These are phyloP conservation scores for Chelonus insularis DNA, from an alignment of 1,140 invertebrate genomes.

Conservation along the genomic window DNA sequence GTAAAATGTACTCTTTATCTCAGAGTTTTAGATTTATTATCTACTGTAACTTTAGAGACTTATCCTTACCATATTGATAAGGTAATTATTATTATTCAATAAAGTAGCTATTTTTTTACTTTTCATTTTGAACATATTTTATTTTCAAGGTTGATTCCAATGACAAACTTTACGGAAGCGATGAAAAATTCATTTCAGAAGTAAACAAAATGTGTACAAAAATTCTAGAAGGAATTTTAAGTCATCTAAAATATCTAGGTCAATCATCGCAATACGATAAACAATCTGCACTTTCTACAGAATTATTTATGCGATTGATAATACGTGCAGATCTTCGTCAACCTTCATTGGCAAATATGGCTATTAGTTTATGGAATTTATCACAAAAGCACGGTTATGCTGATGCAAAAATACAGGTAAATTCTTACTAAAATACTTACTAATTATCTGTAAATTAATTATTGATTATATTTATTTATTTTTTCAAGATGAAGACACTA, in stretches of 20 bases:
- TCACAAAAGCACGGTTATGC: conserved; percentile 65
- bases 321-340: conserved; percentile 70
- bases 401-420: conserved; percentile 60
- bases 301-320: conserved; percentile 74
- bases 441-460: conserved; percentile 5
- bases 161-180: conserved; percentile 88
- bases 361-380: conserved; percentile 78
- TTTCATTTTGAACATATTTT: conserved; percentile 36
- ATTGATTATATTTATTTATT: conserved; percentile 16
- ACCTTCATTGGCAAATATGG: conserved; percentile 65
- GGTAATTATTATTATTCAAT: conserved; percentile 57
- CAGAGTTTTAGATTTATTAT: conserved; percentile 74
- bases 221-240: conserved; percentile 77
- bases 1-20: conserved; percentile 69
- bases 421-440: conserved; percentile 4
- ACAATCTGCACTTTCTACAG: conserved; percentile 71
- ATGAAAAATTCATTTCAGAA: conserved; percentile 82
- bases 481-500: conserved; percentile 38
- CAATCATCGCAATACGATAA: conserved; percentile 64
- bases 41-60: conserved; percentile 72
- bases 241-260: conserved; percentile 70
- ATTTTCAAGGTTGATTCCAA: conserved; percentile 81
- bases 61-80: conserved; percentile 83
- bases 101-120: too few species aligned
- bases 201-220: conserved; percentile 78